Percentiles rank a stretch among this genome's conserved stretches.
Evolutionary conservation across 2,113 vertebrate genomes (phyloP).

Genomic region (Potamarius usumacintae): DNA sequence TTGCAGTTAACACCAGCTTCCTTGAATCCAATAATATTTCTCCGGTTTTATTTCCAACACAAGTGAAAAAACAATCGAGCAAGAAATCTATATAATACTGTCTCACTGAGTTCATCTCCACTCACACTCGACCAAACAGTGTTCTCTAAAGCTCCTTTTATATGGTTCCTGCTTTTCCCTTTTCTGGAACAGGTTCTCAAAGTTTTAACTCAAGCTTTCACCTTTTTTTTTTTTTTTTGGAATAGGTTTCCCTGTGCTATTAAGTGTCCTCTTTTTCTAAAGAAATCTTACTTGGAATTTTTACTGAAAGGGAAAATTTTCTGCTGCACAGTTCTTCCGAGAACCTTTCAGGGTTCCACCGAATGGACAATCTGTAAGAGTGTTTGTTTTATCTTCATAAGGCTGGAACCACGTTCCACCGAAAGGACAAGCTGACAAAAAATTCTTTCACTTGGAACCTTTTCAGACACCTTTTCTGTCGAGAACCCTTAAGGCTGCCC

Average conservation of each 20-base stretch:
- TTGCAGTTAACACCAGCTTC: not conserved
- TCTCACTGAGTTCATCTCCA: not conserved
- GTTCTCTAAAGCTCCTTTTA: not conserved
- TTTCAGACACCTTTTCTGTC: no score
- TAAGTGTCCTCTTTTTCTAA: not conserved
- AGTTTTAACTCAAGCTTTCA: no score
- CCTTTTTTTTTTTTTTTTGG: no score
- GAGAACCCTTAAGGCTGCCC: no score
- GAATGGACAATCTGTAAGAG: no score
- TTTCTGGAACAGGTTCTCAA: not conserved
- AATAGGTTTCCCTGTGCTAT: not conserved
- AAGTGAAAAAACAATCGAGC: not conserved
- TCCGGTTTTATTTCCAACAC: not conserved
- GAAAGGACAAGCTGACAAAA: not conserved
- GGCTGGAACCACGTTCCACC: not conserved
- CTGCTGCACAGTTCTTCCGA: not conserved
- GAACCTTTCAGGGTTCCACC: not conserved
- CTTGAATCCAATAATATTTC: slow-evolving; percentile 30
- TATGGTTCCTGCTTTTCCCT: not conserved
- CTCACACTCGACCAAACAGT: not conserved
- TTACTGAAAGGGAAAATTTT: not conserved
- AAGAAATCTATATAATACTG: not conserved
- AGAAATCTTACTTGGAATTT: no score
- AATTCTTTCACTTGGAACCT: no score
- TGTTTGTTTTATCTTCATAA: no score